A percentile compares a stretch with the other conserved stretches of the same genome.
phyloP scores from a whole-genome alignment of 2,113 vertebrate genomes.

The Marcusenius ussheri region DNA sequence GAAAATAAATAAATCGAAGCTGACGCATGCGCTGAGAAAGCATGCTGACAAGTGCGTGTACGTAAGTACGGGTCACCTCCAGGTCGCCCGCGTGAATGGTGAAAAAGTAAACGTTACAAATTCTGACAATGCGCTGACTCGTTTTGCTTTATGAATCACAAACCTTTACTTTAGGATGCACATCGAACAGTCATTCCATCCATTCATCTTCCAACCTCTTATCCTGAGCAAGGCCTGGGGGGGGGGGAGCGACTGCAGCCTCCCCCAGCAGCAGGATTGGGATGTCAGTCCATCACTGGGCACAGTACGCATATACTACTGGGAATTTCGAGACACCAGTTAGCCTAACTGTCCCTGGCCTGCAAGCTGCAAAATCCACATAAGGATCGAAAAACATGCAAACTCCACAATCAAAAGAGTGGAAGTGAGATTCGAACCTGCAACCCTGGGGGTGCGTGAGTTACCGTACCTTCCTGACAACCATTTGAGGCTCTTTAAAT shows the following conservation, averaged over 20 bases:
- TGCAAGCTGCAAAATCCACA: neutral
- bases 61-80: neutral
- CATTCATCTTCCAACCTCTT: neutral
- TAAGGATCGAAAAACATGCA: neutral
- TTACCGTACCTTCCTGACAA: neutral
- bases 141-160: neutral
- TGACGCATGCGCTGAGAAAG: neutral
- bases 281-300: neutral
- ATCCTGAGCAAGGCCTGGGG: neutral
- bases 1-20: constrained; percentile 21
- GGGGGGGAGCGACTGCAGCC: neutral
- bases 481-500: neutral
- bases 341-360: neutral
- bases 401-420: neutral
- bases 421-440: neutral
- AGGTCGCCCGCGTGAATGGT: neutral
- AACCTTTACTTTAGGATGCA: neutral
- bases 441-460: neutral
- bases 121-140: neutral
- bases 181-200: neutral
- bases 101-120: neutral
- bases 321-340: neutral
- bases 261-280: neutral
- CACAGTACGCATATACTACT: neutral
- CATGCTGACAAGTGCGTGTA: neutral